phyloP scores from a whole-genome alignment of 2,888 invertebrate genomes.

The Heliconius cydno region DNA sequence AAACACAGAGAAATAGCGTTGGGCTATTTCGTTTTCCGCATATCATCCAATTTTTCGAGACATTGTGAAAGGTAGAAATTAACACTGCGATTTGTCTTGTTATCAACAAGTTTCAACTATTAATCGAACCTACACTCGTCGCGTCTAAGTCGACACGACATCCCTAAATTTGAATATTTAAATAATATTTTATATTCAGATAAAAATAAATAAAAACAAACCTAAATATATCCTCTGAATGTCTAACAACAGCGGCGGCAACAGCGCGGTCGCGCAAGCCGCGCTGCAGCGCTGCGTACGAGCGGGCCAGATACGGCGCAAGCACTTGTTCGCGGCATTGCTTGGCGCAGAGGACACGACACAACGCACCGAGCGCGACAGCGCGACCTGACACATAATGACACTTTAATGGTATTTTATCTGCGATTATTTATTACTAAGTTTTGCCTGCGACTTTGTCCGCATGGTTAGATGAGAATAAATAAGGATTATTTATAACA shows the following conservation, averaged over 20 bases:
- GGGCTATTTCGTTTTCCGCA: too few species aligned
- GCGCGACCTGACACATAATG: conserved; percentile 87
- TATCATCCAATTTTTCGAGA: too few species aligned
- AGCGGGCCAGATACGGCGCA: conserved; percentile 95
- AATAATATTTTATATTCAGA: neutral
- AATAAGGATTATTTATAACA: too few species aligned
- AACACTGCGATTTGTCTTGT: too few species aligned
- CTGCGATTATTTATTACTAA: too few species aligned
- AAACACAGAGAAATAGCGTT: too few species aligned
- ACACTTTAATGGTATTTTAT: neutral
- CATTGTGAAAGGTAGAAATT: too few species aligned
- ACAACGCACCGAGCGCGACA: conserved; percentile 96
- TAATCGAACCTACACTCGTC: neutral
- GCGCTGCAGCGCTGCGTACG: conserved; percentile 95
- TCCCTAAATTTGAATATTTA: neutral
- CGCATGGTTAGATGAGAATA: too few species aligned
- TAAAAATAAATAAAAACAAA: conserved; percentile 43
- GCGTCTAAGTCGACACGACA: neutral
- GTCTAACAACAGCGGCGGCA: conserved; percentile 93
- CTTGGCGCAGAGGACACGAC: conserved; percentile 97
- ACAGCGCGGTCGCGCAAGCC: conserved; percentile 89
- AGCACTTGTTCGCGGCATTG: conserved; percentile 96
- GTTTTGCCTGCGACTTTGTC: too few species aligned
- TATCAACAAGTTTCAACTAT: neutral
- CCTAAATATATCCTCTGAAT: conserved; percentile 94